These are phyloP conservation scores for Peromyscus californicus DNA, from an alignment of 2,113 vertebrate genomes.

Conservation along the genomic window DNA sequence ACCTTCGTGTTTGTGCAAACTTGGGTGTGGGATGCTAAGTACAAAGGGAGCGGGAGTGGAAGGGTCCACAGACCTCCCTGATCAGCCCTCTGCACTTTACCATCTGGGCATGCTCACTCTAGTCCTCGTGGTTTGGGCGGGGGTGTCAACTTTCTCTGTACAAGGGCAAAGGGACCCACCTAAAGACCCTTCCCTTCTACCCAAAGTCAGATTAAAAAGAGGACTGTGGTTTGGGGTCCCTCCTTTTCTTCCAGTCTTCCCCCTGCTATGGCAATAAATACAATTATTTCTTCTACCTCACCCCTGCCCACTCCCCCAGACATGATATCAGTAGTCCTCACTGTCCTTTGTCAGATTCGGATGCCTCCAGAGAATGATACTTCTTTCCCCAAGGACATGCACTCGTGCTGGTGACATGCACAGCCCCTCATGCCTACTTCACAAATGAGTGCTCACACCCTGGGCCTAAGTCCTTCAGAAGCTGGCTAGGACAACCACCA, in stretches of 20 bases:
- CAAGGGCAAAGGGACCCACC: neutral
- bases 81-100: neutral
- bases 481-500: neutral
- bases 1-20: neutral
- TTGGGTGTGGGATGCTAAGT: neutral
- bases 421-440: too few species aligned
- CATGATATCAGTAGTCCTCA: neutral
- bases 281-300: neutral
- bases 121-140: neutral
- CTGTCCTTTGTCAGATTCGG: neutral
- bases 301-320: too few species aligned
- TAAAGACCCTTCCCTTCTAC: neutral
- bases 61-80: neutral
- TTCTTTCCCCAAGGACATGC: neutral
- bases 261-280: neutral
- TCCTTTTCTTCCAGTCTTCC: neutral
- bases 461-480: neutral
- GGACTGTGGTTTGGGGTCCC: neutral
- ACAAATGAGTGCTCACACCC: neutral
- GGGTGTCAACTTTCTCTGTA: neutral
- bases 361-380: neutral
- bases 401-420: neutral
- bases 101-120: neutral
- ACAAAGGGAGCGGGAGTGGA: neutral
- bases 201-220: neutral